phyloP scores from a whole-genome alignment of 2,113 vertebrate species.

The mouse (Mus musculus) region DNA sequence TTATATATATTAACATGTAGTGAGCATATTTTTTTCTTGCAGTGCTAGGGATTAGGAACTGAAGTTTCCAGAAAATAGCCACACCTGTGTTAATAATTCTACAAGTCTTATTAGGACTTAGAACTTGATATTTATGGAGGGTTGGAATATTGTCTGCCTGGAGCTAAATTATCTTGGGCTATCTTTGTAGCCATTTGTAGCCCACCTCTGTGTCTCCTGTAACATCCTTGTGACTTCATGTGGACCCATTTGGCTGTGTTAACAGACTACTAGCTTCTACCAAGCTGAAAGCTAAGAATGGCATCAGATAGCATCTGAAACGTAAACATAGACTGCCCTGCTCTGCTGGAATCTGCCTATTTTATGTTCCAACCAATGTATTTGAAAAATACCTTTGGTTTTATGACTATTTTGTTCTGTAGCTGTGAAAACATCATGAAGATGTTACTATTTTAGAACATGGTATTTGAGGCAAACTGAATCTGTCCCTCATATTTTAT shows the following conservation, averaged over 20 bases:
- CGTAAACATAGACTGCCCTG: background rate
- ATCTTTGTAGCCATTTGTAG: background rate
- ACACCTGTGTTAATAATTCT: background rate
- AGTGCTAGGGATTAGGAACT: background rate
- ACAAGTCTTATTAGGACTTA: background rate
- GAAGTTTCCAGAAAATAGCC: background rate
- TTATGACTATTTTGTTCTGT: background rate
- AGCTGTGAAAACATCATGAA: background rate
- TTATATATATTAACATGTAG: background rate
- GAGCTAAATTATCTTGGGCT: background rate
- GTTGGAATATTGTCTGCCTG: background rate
- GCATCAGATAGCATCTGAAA: background rate
- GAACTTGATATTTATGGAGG: background rate
- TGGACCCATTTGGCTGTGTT: background rate
- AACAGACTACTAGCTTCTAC: background rate
- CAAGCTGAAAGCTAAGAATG: background rate
- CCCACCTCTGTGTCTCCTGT: background rate
- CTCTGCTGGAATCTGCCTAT: background rate
- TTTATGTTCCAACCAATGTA: background rate
- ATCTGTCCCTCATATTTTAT: background rate
- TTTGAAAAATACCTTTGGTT: background rate
- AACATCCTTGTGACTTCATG: background rate
- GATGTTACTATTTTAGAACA: background rate
- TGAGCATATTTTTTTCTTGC: conserved; percentile 20
- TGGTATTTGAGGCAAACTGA: background rate